Evolutionary conservation across 1,140 invertebrate species (phyloP).

Genomic region (Melipona quadrifasciata): DNA sequence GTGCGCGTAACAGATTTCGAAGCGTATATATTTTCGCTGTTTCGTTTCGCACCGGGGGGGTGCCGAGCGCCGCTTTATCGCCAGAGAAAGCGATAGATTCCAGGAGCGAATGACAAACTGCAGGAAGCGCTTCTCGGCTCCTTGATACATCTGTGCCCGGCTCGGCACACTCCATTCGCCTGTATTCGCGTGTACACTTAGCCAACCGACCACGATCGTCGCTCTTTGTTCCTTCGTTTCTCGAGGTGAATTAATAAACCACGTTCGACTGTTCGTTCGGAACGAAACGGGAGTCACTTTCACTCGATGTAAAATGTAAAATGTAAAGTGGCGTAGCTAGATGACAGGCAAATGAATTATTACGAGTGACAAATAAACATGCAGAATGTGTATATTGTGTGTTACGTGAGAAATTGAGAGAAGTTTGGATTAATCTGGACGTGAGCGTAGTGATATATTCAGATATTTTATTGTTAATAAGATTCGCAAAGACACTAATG

Average conservation of each 20-base stretch:
- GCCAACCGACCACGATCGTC: not conserved
- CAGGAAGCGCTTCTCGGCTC: constrained; percentile 2
- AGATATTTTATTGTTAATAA: no score
- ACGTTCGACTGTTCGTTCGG: not conserved
- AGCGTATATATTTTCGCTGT: constrained; percentile 5
- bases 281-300: no score
- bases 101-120: constrained; percentile 24
- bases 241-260: not conserved
- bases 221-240: not conserved
- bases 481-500: no score
- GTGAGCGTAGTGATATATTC: no score
- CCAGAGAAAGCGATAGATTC: constrained; percentile 38
- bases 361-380: no score
- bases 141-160: not conserved
- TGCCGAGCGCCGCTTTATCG: not conserved
- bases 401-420: no score
- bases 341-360: not conserved
- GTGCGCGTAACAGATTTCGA: not conserved
- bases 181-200: not conserved
- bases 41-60: not conserved
- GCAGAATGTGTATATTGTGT: no score
- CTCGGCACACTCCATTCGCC: not conserved
- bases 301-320: not conserved
- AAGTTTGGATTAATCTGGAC: no score
- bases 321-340: not conserved